Conservation (phyloP, 1,140 invertebrate species). For the Lordiphosa clarofinis region DNA sequence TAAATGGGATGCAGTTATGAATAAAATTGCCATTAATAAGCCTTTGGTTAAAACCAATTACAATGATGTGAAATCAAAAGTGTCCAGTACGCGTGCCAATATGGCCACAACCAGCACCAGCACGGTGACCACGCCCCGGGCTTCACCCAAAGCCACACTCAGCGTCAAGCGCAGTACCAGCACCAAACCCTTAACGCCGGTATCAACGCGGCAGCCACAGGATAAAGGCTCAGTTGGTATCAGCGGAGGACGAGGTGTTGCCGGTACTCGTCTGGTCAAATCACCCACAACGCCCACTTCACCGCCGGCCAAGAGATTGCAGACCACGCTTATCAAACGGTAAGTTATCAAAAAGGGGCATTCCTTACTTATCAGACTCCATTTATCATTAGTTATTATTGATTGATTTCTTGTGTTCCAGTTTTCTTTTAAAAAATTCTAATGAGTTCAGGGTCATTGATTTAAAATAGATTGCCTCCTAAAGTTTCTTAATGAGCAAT, state of each 20-base stretch:
- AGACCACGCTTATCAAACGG: slow-evolving; percentile 49
- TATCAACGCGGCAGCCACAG: slow-evolving; percentile 65
- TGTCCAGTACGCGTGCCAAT: slow-evolving; percentile 80
- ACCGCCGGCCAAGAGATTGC: slow-evolving; percentile 51
- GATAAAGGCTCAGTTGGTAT: slow-evolving; percentile 69
- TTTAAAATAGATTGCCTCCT: no score
- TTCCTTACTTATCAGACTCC: not conserved
- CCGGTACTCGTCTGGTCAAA: slow-evolving; percentile 28
- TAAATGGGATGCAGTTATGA: slow-evolving; percentile 90
- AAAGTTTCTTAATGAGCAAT: no score
- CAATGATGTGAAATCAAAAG: slow-evolving; percentile 91
- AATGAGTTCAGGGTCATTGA: slow-evolving; percentile 53
- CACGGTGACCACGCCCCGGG: slow-evolving; percentile 31
- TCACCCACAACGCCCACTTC: slow-evolving; percentile 55
- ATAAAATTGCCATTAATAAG: slow-evolving; percentile 88
- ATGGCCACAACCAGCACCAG: not conserved
- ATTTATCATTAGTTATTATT: slow-evolving; percentile 37
- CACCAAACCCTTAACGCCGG: slow-evolving; percentile 19
- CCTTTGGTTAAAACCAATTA: slow-evolving; percentile 85
- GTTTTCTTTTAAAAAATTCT: slow-evolving; percentile 5
- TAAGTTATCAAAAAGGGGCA: slow-evolving; percentile 28
- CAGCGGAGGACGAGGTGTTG: slow-evolving; percentile 26
- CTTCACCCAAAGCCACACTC: slow-evolving; percentile 22
- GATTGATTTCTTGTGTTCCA: slow-evolving; percentile 51
- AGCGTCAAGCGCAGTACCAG: slow-evolving; percentile 42